Conservation (phyloP, 1,140 invertebrate species). For the Aphelinus atriplicis region DNA sequence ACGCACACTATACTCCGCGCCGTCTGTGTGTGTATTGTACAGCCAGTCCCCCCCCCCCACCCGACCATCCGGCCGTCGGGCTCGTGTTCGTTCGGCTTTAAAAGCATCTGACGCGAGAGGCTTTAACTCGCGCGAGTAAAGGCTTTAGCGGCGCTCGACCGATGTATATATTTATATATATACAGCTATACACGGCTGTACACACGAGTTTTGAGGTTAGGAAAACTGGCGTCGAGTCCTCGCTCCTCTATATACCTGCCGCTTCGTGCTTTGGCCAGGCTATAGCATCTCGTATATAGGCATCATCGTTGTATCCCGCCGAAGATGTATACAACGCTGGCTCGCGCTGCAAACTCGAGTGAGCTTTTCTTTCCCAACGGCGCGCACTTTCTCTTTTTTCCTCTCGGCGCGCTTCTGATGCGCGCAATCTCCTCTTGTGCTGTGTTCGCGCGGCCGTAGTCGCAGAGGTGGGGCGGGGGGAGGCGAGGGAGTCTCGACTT, state of each 20-base stretch:
- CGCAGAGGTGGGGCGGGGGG: too few species aligned
- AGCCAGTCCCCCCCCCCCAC: background rate
- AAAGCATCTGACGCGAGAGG: background rate
- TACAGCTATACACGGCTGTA: background rate
- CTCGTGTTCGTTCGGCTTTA: too few species aligned
- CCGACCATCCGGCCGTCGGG: background rate
- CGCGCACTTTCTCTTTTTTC: slow-evolving; percentile 24
- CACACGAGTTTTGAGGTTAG: slow-evolving; percentile 19
- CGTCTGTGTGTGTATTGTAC: background rate
- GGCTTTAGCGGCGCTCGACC: too few species aligned
- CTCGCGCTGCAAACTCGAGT: slow-evolving; percentile 2
- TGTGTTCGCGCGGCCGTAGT: background rate
- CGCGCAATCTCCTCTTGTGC: background rate
- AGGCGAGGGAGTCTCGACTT: too few species aligned
- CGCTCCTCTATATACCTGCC: background rate
- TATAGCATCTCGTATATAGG: too few species aligned
- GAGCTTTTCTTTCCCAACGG: background rate
- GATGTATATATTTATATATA: too few species aligned
- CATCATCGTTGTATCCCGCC: too few species aligned
- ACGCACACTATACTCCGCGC: background rate
- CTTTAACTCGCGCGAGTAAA: slow-evolving; percentile 16
- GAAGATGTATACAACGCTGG: too few species aligned
- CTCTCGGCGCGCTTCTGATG: background rate
- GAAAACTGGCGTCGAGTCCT: background rate
- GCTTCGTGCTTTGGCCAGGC: too few species aligned